phyloP scores from a whole-genome alignment of 2,888 invertebrate species.

The Arrhopalites spinosus region DNA sequence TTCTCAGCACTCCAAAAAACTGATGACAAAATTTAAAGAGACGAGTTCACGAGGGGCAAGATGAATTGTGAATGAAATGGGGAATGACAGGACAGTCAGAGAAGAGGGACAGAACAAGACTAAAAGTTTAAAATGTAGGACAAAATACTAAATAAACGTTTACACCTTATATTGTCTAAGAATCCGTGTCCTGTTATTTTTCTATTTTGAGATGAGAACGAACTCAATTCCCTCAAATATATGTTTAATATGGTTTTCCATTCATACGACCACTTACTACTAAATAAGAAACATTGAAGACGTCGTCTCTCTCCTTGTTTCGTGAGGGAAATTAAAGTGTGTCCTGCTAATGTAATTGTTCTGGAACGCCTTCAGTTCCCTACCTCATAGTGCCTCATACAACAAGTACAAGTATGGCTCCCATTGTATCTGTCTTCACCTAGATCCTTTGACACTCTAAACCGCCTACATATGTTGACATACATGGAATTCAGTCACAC shows the following conservation, averaged over 20 bases:
- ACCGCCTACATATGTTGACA: too few relatives aligned
- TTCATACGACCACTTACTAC: too few relatives aligned
- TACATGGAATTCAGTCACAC: too few relatives aligned
- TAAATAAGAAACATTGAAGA: not conserved
- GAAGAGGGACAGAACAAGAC: not conserved
- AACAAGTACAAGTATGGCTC: too few relatives aligned
- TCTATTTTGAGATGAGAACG: slow-evolving; percentile 6
- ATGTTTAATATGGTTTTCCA: too few relatives aligned
- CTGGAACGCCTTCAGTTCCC: slow-evolving; percentile 6
- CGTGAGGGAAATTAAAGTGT: too few relatives aligned
- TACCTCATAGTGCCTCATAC: not conserved
- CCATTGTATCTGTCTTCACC: too few relatives aligned
- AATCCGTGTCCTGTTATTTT: slow-evolving; percentile 23
- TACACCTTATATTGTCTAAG: not conserved
- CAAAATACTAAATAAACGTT: slow-evolving; percentile 15
- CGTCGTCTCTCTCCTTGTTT: too few relatives aligned
- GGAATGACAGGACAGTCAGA: not conserved
- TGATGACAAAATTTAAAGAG: too few relatives aligned
- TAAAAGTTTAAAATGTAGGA: slow-evolving; percentile 4
- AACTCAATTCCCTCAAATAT: not conserved
- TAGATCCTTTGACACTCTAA: too few relatives aligned
- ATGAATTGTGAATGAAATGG: not conserved
- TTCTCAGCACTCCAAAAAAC: too few relatives aligned
- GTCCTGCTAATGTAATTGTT: not conserved
- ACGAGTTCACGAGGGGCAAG: not conserved